These are phyloP conservation scores for Cerastoderma edule DNA, from an alignment of 2,888 invertebrate species.

Conservation along the genomic window DNA sequence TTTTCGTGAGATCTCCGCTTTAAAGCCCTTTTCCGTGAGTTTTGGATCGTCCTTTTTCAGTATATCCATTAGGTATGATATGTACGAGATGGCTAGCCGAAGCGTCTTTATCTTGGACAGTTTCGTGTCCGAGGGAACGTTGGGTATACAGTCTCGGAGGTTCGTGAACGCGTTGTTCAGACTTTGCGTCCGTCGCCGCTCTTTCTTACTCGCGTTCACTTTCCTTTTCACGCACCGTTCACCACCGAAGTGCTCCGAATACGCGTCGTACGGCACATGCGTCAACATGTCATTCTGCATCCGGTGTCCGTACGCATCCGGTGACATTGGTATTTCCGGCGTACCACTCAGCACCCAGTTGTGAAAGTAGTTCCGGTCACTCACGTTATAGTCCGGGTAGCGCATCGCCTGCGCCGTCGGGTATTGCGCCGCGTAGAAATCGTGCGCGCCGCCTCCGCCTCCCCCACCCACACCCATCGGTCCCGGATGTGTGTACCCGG, in stretches of 20 bases:
- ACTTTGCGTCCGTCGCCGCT: constrained; percentile 94
- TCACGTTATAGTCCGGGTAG: constrained; percentile 69
- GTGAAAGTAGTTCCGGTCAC: constrained; percentile 74
- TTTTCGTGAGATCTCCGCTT: constrained; percentile 90
- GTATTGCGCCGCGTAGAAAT: constrained; percentile 72
- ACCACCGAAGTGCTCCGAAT: constrained; percentile 67
- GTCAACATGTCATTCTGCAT: constrained; percentile 52
- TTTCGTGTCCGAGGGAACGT: constrained; percentile 97
- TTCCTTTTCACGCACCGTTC: constrained; percentile 76
- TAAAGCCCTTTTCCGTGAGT: constrained; percentile 88
- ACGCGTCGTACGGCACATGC: constrained; percentile 50
- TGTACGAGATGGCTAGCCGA: constrained; percentile 89
- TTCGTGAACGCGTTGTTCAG: constrained; percentile 98
- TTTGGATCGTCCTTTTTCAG: constrained; percentile 92
- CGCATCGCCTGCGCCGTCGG: constrained; percentile 65
- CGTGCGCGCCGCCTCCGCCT: constrained; percentile 69
- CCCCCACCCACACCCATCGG: constrained; percentile 75
- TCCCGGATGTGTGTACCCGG: constrained; percentile 78
- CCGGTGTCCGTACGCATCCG: constrained; percentile 64
- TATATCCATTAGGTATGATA: constrained; percentile 94
- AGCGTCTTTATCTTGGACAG: constrained; percentile 97
- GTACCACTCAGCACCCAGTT: constrained; percentile 77
- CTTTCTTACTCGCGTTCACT: constrained; percentile 96
- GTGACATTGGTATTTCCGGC: constrained; percentile 72
- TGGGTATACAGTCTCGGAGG: constrained; percentile 96